These are phyloP conservation scores for Numenius arquata DNA, from an alignment of 2,113 vertebrate genomes.

Conservation along the genomic window DNA sequence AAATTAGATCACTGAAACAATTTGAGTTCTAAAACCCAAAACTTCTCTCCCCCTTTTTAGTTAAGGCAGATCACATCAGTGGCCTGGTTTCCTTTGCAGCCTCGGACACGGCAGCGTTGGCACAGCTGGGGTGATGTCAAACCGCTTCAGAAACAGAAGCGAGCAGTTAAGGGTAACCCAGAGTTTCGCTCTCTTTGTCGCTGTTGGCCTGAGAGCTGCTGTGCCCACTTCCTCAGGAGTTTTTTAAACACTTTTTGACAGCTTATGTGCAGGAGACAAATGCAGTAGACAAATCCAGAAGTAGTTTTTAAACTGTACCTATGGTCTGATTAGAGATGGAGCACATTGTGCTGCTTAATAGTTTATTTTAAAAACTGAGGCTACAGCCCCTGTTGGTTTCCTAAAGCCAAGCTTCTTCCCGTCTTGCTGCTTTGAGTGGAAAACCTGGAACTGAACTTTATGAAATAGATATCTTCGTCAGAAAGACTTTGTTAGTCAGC, in stretches of 20 bases:
- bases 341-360: neutral
- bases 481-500: neutral
- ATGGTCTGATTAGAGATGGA: neutral
- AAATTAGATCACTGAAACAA: neutral
- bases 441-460: neutral
- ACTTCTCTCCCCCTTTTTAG: neutral
- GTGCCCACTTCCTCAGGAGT: neutral
- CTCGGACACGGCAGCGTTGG: neutral
- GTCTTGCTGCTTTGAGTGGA: neutral
- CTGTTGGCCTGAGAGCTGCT: neutral
- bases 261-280: neutral
- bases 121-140: neutral
- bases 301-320: neutral
- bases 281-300: neutral
- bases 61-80: neutral
- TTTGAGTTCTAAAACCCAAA: neutral
- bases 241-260: neutral
- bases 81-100: neutral
- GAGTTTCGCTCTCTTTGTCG: neutral
- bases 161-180: neutral
- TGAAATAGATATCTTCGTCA: neutral
- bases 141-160: neutral
- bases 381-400: neutral
- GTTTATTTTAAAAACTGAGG: neutral
- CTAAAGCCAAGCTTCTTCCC: neutral